Evolutionary conservation across 2,113 vertebrate species (phyloP), one percentile per base, ranked within the genome.

Genomic region (Anguilla japonica): DNA sequence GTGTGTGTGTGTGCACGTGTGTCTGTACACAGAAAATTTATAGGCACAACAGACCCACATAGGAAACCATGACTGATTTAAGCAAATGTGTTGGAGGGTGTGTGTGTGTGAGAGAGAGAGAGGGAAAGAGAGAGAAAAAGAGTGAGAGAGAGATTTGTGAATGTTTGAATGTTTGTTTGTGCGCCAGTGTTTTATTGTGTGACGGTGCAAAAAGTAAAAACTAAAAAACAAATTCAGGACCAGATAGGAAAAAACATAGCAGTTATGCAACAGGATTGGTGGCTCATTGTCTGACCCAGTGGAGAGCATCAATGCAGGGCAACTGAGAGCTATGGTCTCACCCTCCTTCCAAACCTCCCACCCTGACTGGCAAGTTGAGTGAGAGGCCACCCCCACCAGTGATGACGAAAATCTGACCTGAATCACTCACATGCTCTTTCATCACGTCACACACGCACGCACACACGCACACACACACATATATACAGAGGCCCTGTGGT

Each of bases 361-460:
- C 60, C 60, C 56, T 8, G 8, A 29, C 6, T 29, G 71, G 71
- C n/a, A 75, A n/a, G n/a, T 75, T 75, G 71, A 75, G n/a, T 13
- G 71, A 11, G 71, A 75, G 71, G 71, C 71, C 71, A 75, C 71
- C 26, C 71, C 71, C 71, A 75, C 71, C n/a, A 75, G 26, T 75
- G 71, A 75, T 75, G 71, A 75, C n/a, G 71, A 75, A 75, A 7
- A 75, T 75, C 71, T 9, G 71, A 75, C 71, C 71, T 75, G 71
- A 75, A 75, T 75, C 71, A 75, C 71, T 75, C 71, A 34, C 71
- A 75, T 75, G 71, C 71, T 75, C n/a, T 75, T 75, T 75, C 71
- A 75, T 75, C 71, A 75, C n/a, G 71, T 75, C 29, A 75, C n/a
- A 75, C 71, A 29, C 26, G 7, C 71, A 13, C n/a, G 34, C 71